Evolutionary conservation across 2,888 invertebrate genomes (phyloP).

Genomic region (Adelognathus sp.): DNA sequence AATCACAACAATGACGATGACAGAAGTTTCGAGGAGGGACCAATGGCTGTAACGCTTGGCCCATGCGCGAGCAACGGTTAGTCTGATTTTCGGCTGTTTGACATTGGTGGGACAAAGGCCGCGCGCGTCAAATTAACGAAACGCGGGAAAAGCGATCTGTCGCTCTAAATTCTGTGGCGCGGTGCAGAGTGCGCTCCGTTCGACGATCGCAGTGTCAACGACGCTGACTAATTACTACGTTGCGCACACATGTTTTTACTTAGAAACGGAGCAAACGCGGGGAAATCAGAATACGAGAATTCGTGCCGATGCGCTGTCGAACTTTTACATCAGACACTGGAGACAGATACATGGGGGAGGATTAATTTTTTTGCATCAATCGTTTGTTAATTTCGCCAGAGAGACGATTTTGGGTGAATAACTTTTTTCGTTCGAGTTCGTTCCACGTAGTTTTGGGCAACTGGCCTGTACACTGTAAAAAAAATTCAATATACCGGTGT

Average conservation of each 20-base stretch:
- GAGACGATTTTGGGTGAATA: no score
- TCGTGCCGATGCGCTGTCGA: neutral
- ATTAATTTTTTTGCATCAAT: no score
- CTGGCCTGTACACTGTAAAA: no score
- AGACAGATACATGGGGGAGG: neutral
- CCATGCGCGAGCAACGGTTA: neutral
- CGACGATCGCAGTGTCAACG: neutral
- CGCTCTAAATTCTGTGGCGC: slow-evolving; percentile 11
- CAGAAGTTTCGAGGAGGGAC: neutral
- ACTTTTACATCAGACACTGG: neutral
- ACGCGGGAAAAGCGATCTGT: slow-evolving; percentile 44
- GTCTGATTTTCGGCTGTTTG: neutral
- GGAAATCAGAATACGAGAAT: neutral
- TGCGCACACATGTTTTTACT: neutral
- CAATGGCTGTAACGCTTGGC: neutral
- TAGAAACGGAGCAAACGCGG: neutral
- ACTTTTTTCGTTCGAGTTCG: no score
- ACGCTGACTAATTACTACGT: slow-evolving; percentile 7
- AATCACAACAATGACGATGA: no score
- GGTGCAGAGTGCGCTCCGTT: neutral
- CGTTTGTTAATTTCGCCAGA: no score
- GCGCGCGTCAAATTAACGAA: slow-evolving; percentile 19
- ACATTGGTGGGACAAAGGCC: slow-evolving; percentile 48
- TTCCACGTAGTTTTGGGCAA: no score
- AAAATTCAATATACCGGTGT: no score